These are phyloP conservation scores for Ranitomeya imitator DNA, from an alignment of 2,113 vertebrate genomes.

Conservation along the genomic window DNA sequence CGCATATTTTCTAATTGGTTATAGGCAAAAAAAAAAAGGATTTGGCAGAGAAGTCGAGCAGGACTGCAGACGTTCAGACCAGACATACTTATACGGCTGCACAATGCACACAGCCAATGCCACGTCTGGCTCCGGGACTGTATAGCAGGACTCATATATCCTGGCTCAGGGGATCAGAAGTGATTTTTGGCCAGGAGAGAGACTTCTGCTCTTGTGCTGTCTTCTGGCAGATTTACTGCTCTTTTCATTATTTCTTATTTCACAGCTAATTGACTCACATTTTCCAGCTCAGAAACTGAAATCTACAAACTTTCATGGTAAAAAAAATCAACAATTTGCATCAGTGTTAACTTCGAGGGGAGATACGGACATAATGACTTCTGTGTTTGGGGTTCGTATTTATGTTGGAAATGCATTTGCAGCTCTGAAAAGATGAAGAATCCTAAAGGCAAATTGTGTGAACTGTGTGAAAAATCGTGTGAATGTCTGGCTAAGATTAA, in stretches of 20 bases:
- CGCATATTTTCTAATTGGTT: background rate
- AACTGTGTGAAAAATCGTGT: background rate
- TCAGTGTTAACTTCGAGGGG: background rate
- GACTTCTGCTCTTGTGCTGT: background rate
- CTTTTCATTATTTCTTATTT: conserved; percentile 51
- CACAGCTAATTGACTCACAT: conserved; percentile 43
- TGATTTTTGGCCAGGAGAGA: conserved; percentile 27
- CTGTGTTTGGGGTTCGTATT: conserved; percentile 4
- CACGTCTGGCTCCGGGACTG: conserved; percentile 12
- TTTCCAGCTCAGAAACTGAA: conserved; percentile 32
- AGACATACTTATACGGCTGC: conserved; percentile 7
- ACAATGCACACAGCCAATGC: conserved; percentile 18
- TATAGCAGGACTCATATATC: background rate
- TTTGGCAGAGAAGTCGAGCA: background rate
- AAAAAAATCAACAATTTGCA: conserved; percentile 10
- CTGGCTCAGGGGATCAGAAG: background rate
- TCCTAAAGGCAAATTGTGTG: background rate
- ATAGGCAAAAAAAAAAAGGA: too few relatives aligned
- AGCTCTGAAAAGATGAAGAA: background rate
- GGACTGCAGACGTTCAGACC: background rate
- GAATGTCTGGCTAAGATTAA: background rate
- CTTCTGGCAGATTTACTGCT: conserved; percentile 23
- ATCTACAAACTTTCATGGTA: conserved; percentile 10
- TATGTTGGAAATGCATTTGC: background rate
- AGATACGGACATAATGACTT: background rate